A percentile compares a stretch with the other conserved stretches of the same genome.
These are phyloP conservation scores for Anorthoa munda DNA, from an alignment of 2,888 invertebrate genomes.

Conservation along the genomic window DNA sequence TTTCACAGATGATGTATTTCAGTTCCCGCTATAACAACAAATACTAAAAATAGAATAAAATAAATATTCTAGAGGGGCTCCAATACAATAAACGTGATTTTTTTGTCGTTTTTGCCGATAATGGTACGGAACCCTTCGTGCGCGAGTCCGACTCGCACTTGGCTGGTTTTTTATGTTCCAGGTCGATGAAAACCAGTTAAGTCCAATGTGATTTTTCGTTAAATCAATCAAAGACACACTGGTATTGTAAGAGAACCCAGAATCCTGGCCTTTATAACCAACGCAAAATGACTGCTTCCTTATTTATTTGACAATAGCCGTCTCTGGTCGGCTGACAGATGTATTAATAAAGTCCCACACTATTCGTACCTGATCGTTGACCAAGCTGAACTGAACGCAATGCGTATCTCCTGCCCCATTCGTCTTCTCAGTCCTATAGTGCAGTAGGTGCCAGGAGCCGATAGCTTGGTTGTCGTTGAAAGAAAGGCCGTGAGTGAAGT, in stretches of 20 bases:
- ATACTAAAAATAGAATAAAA: too few relatives aligned
- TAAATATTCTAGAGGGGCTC: too few relatives aligned
- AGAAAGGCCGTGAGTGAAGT: constrained; percentile 78
- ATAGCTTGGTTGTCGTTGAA: constrained; percentile 81
- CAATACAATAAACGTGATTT: too few relatives aligned
- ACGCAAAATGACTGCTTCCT: neutral
- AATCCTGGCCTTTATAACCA: neutral
- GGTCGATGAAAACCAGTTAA: too few relatives aligned
- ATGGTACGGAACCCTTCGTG: too few relatives aligned
- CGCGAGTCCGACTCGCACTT: too few relatives aligned
- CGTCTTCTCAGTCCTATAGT: constrained; percentile 76
- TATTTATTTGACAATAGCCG: neutral
- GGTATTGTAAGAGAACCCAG: neutral
- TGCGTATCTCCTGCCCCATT: constrained; percentile 78
- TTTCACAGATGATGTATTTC: too few relatives aligned
- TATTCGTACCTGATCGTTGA: constrained; percentile 75
- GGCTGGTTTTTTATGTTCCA: neutral
- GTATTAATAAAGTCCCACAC: neutral
- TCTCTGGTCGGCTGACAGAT: neutral
- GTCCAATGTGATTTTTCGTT: too few relatives aligned
- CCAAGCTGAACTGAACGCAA: constrained; percentile 79
- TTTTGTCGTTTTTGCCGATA: too few relatives aligned
- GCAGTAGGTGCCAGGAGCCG: constrained; percentile 83
- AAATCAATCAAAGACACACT: neutral
- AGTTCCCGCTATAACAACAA: too few relatives aligned